Evolutionary conservation across 2,888 invertebrate species (phyloP).

Genomic region (Andrena dorsata): DNA sequence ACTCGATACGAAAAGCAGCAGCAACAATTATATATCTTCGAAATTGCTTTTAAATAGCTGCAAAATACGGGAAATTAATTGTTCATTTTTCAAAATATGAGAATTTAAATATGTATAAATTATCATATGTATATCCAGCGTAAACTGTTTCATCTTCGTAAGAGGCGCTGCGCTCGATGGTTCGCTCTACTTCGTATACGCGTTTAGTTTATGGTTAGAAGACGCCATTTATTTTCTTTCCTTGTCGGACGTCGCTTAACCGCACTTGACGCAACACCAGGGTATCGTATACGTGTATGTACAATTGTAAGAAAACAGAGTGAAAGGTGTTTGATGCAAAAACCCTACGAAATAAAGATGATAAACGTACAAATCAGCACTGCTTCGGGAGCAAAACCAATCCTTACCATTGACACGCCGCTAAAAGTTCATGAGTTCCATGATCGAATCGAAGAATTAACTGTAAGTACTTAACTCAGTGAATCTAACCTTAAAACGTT

Average conservation of each 20-base stretch:
- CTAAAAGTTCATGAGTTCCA: conserved; percentile 56
- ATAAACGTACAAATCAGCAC: conserved; percentile 67
- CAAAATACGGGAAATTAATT: conserved; percentile 18
- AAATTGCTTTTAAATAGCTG: conserved; percentile 6
- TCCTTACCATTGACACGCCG: conserved; percentile 34
- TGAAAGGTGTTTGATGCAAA: background rate
- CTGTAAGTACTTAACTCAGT: conserved; percentile 56
- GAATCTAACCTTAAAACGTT: conserved; percentile 49
- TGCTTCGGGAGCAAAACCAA: conserved; percentile 48
- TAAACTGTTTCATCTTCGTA: background rate
- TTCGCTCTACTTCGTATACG: background rate
- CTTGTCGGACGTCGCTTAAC: too few species aligned
- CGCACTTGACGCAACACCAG: too few species aligned
- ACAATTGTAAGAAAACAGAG: background rate
- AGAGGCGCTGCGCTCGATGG: background rate
- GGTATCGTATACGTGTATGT: too few species aligned
- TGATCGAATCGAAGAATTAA: conserved; percentile 52
- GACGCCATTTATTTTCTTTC: conserved; percentile 1
- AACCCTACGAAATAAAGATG: conserved; percentile 61
- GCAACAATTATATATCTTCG: conserved; percentile 1
- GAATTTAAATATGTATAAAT: background rate
- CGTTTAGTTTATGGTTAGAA: background rate
- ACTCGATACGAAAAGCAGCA: conserved; percentile 12
- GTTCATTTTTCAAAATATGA: conserved; percentile 3
- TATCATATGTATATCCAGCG: too few species aligned